phyloP scores from a whole-genome alignment of 2,797 vertebrate genomes.

The Ptychadena robeensis region DNA sequence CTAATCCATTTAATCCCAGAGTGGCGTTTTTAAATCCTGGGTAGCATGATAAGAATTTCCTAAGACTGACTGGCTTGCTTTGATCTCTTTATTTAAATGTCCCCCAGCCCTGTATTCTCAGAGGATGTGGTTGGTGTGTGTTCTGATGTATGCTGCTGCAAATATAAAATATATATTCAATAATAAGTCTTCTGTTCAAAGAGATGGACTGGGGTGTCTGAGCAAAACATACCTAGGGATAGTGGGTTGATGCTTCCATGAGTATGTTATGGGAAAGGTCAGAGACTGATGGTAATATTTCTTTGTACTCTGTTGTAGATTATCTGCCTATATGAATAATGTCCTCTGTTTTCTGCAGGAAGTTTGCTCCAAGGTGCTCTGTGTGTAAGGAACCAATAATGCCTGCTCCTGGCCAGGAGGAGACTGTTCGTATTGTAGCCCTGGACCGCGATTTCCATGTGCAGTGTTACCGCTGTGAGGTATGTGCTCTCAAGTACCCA shows the following conservation, averaged over 20 bases:
- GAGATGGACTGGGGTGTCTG: too few relatives aligned
- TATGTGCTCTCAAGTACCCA: slow-evolving; percentile 67
- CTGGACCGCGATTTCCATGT: slow-evolving; percentile 97
- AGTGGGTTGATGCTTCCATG: too few relatives aligned
- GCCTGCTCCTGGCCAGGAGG: slow-evolving; percentile 95
- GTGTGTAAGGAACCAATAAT: slow-evolving; percentile 96
- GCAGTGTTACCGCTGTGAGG: slow-evolving; percentile 97
- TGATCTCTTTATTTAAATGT: slow-evolving; percentile 65
- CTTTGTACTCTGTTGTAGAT: background rate
- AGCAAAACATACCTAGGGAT: background rate
- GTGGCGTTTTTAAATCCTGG: slow-evolving; percentile 64
- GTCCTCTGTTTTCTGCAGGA: slow-evolving; percentile 75
- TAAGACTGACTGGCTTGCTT: slow-evolving; percentile 59
- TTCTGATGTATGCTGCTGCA: slow-evolving; percentile 23
- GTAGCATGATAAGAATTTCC: slow-evolving; percentile 61
- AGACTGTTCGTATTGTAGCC: slow-evolving; percentile 96
- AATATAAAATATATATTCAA: slow-evolving; percentile 16
- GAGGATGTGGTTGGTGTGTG: slow-evolving; percentile 31
- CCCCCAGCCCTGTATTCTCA: slow-evolving; percentile 39
- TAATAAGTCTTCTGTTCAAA: background rate
- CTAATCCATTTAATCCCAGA: slow-evolving; percentile 70
- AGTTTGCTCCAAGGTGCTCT: slow-evolving; percentile 95
- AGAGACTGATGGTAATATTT: background rate
- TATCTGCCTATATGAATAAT: too few relatives aligned
- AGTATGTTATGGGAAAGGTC: too few relatives aligned